phyloP scores from a whole-genome alignment of 2,113 vertebrate species.

The Austrofundulus limnaeus region DNA sequence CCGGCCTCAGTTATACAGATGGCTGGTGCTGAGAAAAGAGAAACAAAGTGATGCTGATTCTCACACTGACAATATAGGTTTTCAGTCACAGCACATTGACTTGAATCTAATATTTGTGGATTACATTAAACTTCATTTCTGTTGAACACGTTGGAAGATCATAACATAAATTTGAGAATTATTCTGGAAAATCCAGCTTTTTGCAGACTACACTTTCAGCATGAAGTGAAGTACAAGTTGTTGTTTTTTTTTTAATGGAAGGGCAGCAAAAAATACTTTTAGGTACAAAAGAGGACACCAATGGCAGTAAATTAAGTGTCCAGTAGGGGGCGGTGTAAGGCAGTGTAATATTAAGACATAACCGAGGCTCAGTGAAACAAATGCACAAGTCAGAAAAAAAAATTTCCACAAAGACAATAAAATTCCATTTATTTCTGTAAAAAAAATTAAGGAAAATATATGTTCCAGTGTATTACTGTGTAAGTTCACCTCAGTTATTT shows the following conservation, averaged over 20 bases:
- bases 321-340: conserved; percentile 54
- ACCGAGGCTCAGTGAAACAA: conserved; percentile 6
- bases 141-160: too few species aligned
- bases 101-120: neutral
- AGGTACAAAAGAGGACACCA: neutral
- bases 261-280: neutral
- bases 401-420: neutral
- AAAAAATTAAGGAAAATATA: neutral
- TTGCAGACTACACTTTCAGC: neutral
- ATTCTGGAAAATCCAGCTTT: neutral
- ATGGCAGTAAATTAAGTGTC: conserved; percentile 13
- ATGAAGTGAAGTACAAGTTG: neutral
- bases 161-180: too few species aligned
- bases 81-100: neutral
- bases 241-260: neutral
- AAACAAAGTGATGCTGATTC: neutral
- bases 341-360: neutral
- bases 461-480: neutral
- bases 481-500: neutral
- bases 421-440: neutral
- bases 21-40: conserved; percentile 77
- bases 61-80: too few species aligned
- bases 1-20: conserved; percentile 82
- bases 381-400: conserved; percentile 15
- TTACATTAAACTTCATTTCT: neutral